Percentiles rank a stretch among this genome's conserved stretches.
Conservation (phyloP, 2,797 vertebrate genomes). For the Betta splendens region DNA sequence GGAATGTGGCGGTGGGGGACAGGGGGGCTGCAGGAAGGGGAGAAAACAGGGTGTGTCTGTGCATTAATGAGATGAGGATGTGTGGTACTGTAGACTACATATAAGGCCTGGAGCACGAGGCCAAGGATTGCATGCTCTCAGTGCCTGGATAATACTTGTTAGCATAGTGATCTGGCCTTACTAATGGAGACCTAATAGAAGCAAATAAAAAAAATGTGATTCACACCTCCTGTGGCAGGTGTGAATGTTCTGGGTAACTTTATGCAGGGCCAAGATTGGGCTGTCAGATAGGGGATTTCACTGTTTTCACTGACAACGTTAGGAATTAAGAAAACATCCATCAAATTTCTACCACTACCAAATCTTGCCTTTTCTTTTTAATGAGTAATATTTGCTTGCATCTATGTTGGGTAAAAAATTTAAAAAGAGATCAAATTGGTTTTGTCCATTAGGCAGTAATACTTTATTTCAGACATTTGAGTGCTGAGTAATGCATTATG, state of each 20-base stretch:
- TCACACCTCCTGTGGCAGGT: constrained; percentile 18
- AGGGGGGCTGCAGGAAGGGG: neutral
- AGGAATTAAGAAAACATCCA: no score
- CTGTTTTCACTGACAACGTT: no score
- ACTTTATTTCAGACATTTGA: constrained; percentile 16
- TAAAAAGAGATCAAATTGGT: constrained; percentile 5
- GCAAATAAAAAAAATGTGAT: constrained; percentile 21
- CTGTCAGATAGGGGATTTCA: no score
- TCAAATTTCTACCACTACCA: no score
- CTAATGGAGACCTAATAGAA: constrained; percentile 37
- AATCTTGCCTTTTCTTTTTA: no score
- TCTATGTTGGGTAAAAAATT: neutral
- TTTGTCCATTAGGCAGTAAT: constrained; percentile 9
- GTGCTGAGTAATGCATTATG: constrained; percentile 25
- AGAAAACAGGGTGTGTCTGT: constrained; percentile 19
- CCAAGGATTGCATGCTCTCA: constrained; percentile 30
- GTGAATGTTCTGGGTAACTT: neutral
- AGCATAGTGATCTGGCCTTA: constrained; percentile 8
- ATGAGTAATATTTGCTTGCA: neutral
- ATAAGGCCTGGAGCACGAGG: constrained; percentile 10
- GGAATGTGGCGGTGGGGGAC: neutral
- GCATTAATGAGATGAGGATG: constrained; percentile 27
- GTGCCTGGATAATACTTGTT: constrained; percentile 18
- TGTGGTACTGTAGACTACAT: neutral
- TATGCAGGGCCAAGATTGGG: neutral